A percentile compares a stretch with the other conserved stretches of the same genome.
Evolutionary conservation across 2,888 invertebrate species (phyloP).

Genomic region (Patella pellucida): DNA sequence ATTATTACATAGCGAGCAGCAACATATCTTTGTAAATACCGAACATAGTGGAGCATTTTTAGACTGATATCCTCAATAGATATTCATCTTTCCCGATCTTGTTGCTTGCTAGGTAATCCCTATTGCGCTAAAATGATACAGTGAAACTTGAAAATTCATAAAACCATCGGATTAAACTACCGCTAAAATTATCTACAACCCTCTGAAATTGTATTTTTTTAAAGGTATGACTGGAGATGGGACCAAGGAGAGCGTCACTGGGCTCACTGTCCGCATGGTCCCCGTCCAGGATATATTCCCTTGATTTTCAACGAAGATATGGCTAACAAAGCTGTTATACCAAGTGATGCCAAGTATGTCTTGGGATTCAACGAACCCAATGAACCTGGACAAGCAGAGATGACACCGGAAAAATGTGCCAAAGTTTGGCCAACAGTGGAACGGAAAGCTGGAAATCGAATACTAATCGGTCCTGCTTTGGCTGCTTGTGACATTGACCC

Average conservation of each 20-base stretch:
- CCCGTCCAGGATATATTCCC: slow-evolving; percentile 34
- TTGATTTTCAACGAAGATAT: slow-evolving; percentile 43
- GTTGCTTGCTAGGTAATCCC: no score
- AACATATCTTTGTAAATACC: no score
- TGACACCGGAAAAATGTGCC: slow-evolving; percentile 41
- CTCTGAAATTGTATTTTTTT: neutral
- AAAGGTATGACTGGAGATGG: slow-evolving; percentile 35
- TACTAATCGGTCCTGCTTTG: slow-evolving; percentile 46
- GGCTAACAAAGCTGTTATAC: slow-evolving; percentile 14
- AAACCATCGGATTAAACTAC: no score
- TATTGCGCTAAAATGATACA: no score
- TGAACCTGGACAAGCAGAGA: slow-evolving; percentile 40
- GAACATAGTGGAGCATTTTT: no score
- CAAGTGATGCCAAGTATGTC: slow-evolving; percentile 33
- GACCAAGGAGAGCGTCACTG: slow-evolving; percentile 18
- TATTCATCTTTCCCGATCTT: no score
- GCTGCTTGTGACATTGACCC: slow-evolving; percentile 28
- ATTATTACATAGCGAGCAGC: no score
- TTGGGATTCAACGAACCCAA: slow-evolving; percentile 53
- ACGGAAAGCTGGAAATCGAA: slow-evolving; percentile 27
- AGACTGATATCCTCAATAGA: no score
- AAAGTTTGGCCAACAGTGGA: slow-evolving; percentile 42
- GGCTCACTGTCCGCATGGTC: slow-evolving; percentile 20
- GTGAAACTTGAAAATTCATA: no score
- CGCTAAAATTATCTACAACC: no score